Evolutionary conservation across 2,888 invertebrate species (phyloP).

Genomic region (Smittia aterrima): DNA sequence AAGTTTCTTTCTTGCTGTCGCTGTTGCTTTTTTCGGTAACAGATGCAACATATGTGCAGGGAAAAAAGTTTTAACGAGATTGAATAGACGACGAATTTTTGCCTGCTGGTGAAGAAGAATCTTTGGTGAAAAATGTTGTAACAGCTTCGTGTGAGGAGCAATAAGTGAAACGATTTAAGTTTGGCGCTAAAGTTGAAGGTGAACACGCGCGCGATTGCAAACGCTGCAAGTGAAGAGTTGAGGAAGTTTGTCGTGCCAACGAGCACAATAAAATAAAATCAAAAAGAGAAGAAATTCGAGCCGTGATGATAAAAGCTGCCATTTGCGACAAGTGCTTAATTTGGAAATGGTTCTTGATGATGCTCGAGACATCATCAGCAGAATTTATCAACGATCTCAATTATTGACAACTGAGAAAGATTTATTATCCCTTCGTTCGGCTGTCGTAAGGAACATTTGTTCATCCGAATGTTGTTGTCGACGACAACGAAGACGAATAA

Average conservation of each 20-base stretch:
- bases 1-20: neutral
- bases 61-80: slow-evolving; percentile 12
- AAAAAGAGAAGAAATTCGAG: neutral
- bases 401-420: slow-evolving; percentile 38
- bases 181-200: neutral
- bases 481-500: slow-evolving; percentile 3
- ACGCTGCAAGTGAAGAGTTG: too few relatives aligned
- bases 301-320: slow-evolving; percentile 1
- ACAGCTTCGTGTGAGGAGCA: neutral
- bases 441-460: slow-evolving; percentile 1
- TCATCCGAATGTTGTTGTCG: neutral
- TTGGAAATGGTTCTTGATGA: neutral
- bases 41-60: slow-evolving; percentile 24
- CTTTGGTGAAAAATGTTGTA: neutral
- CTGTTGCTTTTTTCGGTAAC: neutral
- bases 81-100: neutral
- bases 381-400: slow-evolving; percentile 39
- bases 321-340: slow-evolving; percentile 31
- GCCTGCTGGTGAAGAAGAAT: neutral
- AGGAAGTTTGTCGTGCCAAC: too few relatives aligned
- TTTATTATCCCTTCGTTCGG: slow-evolving; percentile 31
- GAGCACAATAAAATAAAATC: neutral
- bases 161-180: neutral
- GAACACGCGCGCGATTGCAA: neutral
- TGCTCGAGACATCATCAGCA: slow-evolving; percentile 29